These are phyloP conservation scores for Drosophila leonis DNA, from an alignment of 2,888 invertebrate species.

Conservation along the genomic window DNA sequence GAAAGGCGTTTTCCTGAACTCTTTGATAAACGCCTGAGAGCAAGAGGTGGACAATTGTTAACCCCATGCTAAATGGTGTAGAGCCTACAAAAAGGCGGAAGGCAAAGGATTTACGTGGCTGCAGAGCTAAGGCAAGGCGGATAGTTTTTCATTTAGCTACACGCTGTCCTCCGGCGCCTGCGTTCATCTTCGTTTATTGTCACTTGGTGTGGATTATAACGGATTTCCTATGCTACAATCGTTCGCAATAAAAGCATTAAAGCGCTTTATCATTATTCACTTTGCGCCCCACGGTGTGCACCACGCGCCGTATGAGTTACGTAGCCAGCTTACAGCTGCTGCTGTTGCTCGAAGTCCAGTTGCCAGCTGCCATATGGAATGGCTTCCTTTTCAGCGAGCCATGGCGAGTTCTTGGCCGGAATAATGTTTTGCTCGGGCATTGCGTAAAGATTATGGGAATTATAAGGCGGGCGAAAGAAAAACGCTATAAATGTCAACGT, in stretches of 20 bases:
- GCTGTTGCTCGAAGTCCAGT: conserved; percentile 6
- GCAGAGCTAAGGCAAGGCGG: conserved; percentile 43
- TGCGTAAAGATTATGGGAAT: conserved; percentile 76
- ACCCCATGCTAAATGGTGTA: conserved; percentile 24
- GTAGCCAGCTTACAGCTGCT: conserved; percentile 15
- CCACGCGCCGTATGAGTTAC: conserved; percentile 63
- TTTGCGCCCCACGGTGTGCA: conserved; percentile 67
- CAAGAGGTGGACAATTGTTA: conserved; percentile 25
- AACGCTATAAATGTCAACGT: conserved; percentile 77
- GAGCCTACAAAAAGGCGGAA: conserved; percentile 23
- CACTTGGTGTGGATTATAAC: conserved; percentile 81
- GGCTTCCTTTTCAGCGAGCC: conserved; percentile 34
- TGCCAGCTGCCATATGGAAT: conserved; percentile 32
- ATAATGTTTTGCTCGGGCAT: conserved; percentile 46
- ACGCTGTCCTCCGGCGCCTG: conserved; percentile 16
- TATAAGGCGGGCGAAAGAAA: conserved; percentile 64
- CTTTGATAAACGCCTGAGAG: conserved; percentile 8
- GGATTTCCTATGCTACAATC: conserved; percentile 78
- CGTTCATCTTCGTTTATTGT: conserved; percentile 75
- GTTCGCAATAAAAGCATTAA: conserved; percentile 82
- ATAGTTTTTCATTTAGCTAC: conserved; percentile 70
- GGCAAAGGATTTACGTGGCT: conserved; percentile 49
- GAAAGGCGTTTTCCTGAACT: conserved; percentile 23
- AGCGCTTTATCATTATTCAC: conserved; percentile 82
- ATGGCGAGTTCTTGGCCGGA: conserved; percentile 17